These are phyloP conservation scores for Athripsodes cinereus DNA, from an alignment of 2,888 invertebrate genomes.

Conservation along the genomic window DNA sequence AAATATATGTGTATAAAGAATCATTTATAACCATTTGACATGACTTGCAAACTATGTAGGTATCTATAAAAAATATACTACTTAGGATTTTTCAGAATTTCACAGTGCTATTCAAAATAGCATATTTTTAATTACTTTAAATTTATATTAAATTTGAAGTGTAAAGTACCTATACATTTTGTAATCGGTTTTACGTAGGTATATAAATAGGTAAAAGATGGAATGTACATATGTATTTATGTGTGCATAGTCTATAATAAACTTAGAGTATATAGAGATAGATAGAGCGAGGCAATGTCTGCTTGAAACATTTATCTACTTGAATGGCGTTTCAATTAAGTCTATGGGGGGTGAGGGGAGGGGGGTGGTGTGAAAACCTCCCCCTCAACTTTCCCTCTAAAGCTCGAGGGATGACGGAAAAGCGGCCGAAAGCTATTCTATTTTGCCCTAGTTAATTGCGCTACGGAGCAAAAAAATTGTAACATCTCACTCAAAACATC, in stretches of 20 bases:
- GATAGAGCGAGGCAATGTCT: conserved; percentile 13
- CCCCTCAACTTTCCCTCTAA: background rate
- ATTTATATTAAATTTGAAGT: no score
- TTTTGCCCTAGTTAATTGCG: conserved; percentile 16
- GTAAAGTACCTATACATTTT: no score
- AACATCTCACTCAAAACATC: conserved; percentile 4
- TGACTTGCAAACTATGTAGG: no score
- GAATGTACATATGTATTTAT: background rate
- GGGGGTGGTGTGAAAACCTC: background rate
- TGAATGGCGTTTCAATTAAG: conserved; percentile 41
- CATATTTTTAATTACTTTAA: no score
- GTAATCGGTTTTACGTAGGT: no score
- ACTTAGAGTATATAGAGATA: background rate
- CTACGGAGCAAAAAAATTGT: conserved; percentile 10
- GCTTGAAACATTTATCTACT: conserved; percentile 40
- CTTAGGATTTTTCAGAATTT: no score
- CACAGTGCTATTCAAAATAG: no score
- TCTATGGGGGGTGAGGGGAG: conserved; percentile 19
- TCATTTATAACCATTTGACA: no score
- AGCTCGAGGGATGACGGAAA: conserved; percentile 3
- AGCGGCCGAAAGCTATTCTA: conserved; percentile 2
- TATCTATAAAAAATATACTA: no score
- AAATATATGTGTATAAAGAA: no score
- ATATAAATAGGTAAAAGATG: background rate
- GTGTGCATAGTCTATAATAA: background rate